Base-by-base conservation (phyloP, 2,888 invertebrate genomes). In the Holacanthella duospinosa region DNA sequence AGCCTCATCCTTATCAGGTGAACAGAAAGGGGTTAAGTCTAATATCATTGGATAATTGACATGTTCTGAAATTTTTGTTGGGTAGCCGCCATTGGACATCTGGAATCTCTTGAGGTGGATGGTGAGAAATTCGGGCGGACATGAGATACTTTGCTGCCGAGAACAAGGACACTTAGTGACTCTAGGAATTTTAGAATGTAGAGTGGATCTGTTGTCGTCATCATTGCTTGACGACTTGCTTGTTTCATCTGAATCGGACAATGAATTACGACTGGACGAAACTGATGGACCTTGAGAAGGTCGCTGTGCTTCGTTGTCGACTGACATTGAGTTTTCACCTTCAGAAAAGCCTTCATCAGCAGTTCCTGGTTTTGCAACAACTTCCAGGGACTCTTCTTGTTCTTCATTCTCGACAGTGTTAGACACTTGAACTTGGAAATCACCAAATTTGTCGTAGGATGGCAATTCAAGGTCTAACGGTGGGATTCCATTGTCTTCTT, bases 21-120 rank as follows among this genome's bases (percentile, higher is more conserved):
- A 87, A 76, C 93, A 93, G 77, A 91, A 94, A 3, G 95, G 93
- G 27, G 93, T 89, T 64, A 97, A 78, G 76, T 97, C 93, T 60
- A 97, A 78, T 0, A 88, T 75, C 56, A 86, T 82, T 0, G 93
- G 91, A 76, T 96, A 99, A 71, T 85, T 86, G 0, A 97, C 93
- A 71, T 86, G 87, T 66, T 88, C 86, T 12, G 86, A 84, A 73
- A 93, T 84, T 81, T 97, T 97, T 21, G 86, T 84, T 76, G 88
- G 88, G 77, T 85, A 82, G 68, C 73, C 71, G 76, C 82, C 83
- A 3, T 84, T 80, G 59, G 85, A 79, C 75, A 93, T 85, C 80
- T 95, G 93, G 80, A 97, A 99, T 67, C 97, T 81, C 79, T 99
- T 99, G 68, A 99, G 79, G 76, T 99, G 97, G 26, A 99, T 79